Evolutionary conservation across 2,797 vertebrate genomes (phyloP).

Genomic region (Bovichtus variegatus): DNA sequence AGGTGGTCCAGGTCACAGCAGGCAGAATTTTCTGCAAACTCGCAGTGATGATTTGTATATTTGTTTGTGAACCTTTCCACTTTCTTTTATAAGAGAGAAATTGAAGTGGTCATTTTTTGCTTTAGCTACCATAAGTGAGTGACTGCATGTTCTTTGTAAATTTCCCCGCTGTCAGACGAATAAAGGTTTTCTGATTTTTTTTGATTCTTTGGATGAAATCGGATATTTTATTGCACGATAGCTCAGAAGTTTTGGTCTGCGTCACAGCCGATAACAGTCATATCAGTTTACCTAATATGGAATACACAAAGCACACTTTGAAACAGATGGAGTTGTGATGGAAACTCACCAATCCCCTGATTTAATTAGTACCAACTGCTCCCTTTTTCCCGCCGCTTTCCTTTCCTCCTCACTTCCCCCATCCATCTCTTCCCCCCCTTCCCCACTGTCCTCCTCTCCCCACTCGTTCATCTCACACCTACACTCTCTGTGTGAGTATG

Average conservation of each 20-base stretch:
- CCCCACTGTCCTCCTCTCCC: slow-evolving; percentile 45
- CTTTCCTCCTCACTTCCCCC: slow-evolving; percentile 32
- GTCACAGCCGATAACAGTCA: background rate
- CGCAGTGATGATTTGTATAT: slow-evolving; percentile 1
- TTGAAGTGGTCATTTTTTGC: background rate
- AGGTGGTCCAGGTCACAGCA: slow-evolving; percentile 12
- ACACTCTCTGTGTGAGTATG: slow-evolving; percentile 55
- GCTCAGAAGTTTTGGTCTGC: slow-evolving; percentile 6
- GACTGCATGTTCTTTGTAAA: background rate
- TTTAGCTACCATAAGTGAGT: background rate
- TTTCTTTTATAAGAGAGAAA: background rate
- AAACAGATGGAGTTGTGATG: slow-evolving; percentile 42
- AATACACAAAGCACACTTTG: slow-evolving; percentile 25
- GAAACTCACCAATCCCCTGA: slow-evolving; percentile 45
- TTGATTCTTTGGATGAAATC: slow-evolving; percentile 7
- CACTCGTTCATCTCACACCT: slow-evolving; percentile 68
- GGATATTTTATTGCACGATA: background rate
- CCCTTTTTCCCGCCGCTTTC: slow-evolving; percentile 40
- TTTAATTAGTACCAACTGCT: slow-evolving; percentile 70
- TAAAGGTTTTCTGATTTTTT: no score
- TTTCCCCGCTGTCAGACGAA: no score
- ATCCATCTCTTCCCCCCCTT: slow-evolving; percentile 56
- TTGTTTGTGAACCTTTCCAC: background rate
- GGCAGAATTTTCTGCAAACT: background rate
- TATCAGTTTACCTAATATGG: slow-evolving; percentile 1